phyloP scores from a whole-genome alignment of 2,888 invertebrate species.

The Rotaria socialis region DNA sequence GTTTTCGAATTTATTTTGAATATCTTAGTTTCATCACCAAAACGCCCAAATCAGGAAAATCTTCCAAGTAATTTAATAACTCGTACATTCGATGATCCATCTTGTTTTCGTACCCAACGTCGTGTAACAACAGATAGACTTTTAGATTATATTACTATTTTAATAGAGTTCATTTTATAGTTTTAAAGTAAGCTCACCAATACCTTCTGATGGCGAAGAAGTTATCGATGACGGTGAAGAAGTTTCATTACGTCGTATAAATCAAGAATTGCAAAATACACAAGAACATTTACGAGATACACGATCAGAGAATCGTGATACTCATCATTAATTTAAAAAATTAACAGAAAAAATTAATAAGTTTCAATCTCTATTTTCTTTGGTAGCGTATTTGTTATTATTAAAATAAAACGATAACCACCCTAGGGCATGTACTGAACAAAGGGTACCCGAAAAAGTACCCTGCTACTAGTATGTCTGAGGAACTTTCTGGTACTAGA shows the following conservation, averaged over 20 bases:
- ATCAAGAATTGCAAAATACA: constrained; percentile 6
- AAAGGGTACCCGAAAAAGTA: too few species aligned
- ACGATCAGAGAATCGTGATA: background rate
- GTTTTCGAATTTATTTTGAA: background rate
- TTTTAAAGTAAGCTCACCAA: too few species aligned
- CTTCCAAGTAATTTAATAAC: too few species aligned
- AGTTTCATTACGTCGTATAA: background rate
- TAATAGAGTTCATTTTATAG: too few species aligned
- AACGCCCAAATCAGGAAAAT: background rate
- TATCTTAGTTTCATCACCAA: background rate
- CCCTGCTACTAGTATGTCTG: too few species aligned
- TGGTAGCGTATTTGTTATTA: background rate
- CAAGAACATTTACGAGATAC: background rate
- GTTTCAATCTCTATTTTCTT: background rate
- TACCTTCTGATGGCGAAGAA: too few species aligned
- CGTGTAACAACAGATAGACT: background rate
- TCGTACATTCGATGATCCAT: too few species aligned
- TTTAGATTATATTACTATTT: background rate
- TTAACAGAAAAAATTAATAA: background rate
- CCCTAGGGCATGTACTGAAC: too few species aligned
- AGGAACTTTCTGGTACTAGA: too few species aligned
- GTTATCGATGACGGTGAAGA: background rate
- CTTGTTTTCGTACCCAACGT: too few species aligned
- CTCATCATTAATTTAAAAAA: background rate
- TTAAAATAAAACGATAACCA: background rate